A percentile compares a stretch with the other conserved stretches of the same genome.
Evolutionary conservation across 2,113 vertebrate genomes (phyloP).

Genomic region (Eleginops maclovinus): DNA sequence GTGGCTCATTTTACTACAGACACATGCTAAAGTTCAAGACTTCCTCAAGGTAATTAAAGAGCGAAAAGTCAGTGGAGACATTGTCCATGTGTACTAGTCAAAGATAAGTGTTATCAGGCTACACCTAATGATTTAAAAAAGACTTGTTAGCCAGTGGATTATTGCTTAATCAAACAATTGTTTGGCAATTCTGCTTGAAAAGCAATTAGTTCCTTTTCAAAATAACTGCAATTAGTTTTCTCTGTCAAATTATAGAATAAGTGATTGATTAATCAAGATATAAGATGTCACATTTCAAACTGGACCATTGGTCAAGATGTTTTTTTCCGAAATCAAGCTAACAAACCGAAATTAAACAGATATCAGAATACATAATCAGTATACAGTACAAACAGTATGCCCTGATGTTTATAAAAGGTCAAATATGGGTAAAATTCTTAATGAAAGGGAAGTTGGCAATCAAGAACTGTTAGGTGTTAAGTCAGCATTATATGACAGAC

Average conservation of each 20-base stretch:
- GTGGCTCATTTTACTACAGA: conserved; percentile 40
- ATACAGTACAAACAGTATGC: not conserved
- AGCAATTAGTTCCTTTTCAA: not conserved
- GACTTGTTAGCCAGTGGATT: not conserved
- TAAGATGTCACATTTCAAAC: not conserved
- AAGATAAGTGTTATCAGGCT: not conserved
- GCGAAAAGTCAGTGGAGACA: not conserved
- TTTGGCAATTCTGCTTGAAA: not conserved
- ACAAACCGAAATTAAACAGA: too few relatives aligned
- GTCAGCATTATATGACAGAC: not conserved
- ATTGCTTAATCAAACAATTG: not conserved
- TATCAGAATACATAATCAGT: too few relatives aligned
- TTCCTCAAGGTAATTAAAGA: conserved; percentile 26
- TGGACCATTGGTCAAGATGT: not conserved
- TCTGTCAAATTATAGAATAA: not conserved
- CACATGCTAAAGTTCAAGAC: conserved; percentile 42
- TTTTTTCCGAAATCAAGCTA: too few relatives aligned
- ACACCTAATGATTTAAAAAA: not conserved
- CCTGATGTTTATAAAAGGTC: not conserved
- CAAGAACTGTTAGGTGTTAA: not conserved
- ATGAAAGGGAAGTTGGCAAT: conserved; percentile 7
- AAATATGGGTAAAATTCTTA: conserved; percentile 5
- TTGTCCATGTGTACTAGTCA: not conserved
- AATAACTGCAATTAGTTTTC: not conserved
- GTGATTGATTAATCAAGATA: not conserved